Evolutionary conservation across 2,797 vertebrate genomes (phyloP).

Genomic region (Mastacembelus armatus): DNA sequence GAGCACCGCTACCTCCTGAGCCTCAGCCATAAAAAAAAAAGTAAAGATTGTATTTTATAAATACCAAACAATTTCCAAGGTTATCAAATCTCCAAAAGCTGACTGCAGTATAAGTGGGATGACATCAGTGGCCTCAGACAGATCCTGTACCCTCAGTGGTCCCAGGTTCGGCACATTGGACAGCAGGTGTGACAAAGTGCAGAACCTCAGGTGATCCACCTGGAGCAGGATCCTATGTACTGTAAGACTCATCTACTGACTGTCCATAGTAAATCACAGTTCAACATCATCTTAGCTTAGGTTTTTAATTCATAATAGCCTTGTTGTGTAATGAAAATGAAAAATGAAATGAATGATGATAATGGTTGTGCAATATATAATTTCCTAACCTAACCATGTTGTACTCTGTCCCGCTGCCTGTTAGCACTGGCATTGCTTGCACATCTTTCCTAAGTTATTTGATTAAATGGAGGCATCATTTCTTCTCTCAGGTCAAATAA

Average conservation of each 20-base stretch:
- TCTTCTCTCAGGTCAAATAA: not conserved
- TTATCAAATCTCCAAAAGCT: no score
- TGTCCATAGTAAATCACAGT: no score
- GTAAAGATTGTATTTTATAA: slow-evolving; percentile 6
- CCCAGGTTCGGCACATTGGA: slow-evolving; percentile 60
- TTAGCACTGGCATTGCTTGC: not conserved
- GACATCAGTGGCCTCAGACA: not conserved
- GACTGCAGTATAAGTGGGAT: not conserved
- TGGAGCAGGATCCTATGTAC: not conserved
- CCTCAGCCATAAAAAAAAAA: not conserved
- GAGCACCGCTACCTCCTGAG: not conserved
- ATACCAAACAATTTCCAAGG: no score
- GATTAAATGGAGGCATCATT: not conserved
- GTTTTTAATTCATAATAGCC: no score
- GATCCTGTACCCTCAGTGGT: slow-evolving; percentile 19
- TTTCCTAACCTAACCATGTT: not conserved
- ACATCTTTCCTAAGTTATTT: not conserved
- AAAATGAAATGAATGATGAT: no score
- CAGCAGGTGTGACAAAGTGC: slow-evolving; percentile 22
- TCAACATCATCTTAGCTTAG: no score
- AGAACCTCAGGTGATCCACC: slow-evolving; percentile 13
- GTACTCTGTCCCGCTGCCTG: not conserved
- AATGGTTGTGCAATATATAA: no score
- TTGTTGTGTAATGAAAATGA: no score
- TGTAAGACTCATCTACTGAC: no score